Evolutionary conservation across 2,797 vertebrate genomes (phyloP), one percentile per base, ranked within the genome.

Genomic region (Otus scops): DNA sequence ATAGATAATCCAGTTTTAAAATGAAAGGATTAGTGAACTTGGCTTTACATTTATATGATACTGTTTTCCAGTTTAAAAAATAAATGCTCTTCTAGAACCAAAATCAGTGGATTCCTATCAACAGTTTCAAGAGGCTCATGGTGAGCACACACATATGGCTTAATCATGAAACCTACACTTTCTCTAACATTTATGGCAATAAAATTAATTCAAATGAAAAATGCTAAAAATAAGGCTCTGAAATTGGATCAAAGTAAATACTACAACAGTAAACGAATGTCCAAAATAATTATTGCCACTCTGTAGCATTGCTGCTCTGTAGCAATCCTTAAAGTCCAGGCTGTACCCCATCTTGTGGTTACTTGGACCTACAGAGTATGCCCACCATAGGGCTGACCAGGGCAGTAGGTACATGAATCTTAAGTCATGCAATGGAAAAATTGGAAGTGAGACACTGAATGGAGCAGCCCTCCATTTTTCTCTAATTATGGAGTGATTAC

Each of bases 401-500:
- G 11, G 8, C 38, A 61, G 11, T 4, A 20, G 32, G 16, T 21
- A 65, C 0, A 1, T 1, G 3, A 32, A 50, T 19, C 15, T 61
- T 28, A 32, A 73, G 14, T 24, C 24, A 47, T 0, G 0, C 10
- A 47, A 13, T 3, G 13, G 22, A 50, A 82, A 85, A 73, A 54
- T 0, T 34, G 27, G 47, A 79, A 80, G 3, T 5, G 10, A 54
- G 27, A 63, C 26, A 48, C 24, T 36, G 38, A 47, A 11, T 8
- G 6, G 19, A 73, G 36, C 27, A 92, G 34, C 7, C 54, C 59
- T 65, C 21, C 4, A 5, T 59, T 73, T 11, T 68, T 54, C 57
- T 65, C 22, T 45, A 47, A 38, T 3, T 73, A 9, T 45, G n/a
- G 7, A 43, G 4, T 26, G 27, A 73, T 68, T 50, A 65, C 13